Evolutionary conservation across 1,140 invertebrate genomes (phyloP), one percentile per base, ranked within the genome.

Genomic region (Melanaphis sacchari): DNA sequence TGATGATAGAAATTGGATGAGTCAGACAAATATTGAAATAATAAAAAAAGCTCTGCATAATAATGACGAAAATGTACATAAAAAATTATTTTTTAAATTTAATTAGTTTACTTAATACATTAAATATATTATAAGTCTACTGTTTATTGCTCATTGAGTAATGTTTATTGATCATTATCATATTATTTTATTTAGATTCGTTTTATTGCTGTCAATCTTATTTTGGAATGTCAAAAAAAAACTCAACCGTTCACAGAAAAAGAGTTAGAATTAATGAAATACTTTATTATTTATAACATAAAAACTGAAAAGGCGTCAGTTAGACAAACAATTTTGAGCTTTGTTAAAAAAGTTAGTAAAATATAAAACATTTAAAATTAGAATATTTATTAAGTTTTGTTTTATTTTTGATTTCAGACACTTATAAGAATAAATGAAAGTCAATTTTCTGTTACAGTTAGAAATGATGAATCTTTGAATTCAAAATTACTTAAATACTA

Each of bases 251-350:
- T 94, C 26, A 52, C n/a, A 8, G 26, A 66, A 11, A 76, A 87
- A 24, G 81, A 93, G 43, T 66, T 94, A 26, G 84, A 94, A 41
- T n/a, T 94, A 46, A 92, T 92, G 31, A 87, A 91, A 54, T 90
- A 82, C 82, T 98, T 97, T 95, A 94, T 98, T 40, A 94, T 95
- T 31, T 96, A 96, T 94, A 98, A 98, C 95, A 95, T 97, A 38
- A 97, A 97, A 94, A 96, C 96, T 94, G 97, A 97, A 94, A 96
- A 96, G 49, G 96, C 97, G 2, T 95, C 96, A 94, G 95, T 96
- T n/a, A 95, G 96, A 1, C 96, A 97, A 94, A 96, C 96, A 94
- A 96, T 96, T 90, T 94, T 97, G 3, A 96, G 96, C 3, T 94
- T 96, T 11, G 95, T 97, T 59, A 97, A 96, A 94, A 97, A 97